A percentile compares a stretch with the other conserved stretches of the same genome.
These are phyloP conservation scores for Diarsia mendica DNA, from an alignment of 2,888 invertebrate species.

Conservation along the genomic window DNA sequence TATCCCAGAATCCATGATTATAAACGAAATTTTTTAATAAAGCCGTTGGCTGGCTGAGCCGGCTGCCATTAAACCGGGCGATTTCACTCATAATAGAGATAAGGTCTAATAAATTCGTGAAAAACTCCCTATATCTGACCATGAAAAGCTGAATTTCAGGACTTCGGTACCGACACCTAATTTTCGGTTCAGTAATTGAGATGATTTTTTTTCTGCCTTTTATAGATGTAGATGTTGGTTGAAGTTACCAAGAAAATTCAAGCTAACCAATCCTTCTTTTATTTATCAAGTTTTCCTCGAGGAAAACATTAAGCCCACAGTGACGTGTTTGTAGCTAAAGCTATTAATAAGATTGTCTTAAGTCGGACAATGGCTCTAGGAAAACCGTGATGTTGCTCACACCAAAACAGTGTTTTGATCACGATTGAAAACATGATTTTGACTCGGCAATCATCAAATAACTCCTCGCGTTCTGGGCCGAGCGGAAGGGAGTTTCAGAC, in stretches of 20 bases:
- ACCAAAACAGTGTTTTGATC: neutral
- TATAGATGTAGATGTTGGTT: neutral
- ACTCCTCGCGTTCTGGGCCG: too few relatives aligned
- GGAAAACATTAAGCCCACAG: neutral
- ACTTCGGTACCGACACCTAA: conserved; percentile 25
- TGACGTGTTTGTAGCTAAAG: neutral
- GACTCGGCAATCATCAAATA: too few relatives aligned
- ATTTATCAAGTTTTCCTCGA: neutral
- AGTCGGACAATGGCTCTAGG: neutral
- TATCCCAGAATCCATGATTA: conserved; percentile 49
- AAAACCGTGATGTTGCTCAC: neutral
- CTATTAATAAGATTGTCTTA: neutral
- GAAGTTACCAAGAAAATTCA: neutral
- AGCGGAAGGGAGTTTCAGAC: too few relatives aligned
- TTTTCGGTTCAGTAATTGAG: conserved; percentile 36
- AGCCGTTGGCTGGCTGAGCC: conserved; percentile 21
- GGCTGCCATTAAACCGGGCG: conserved; percentile 33
- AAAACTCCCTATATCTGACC: conserved; percentile 35
- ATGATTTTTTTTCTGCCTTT: neutral
- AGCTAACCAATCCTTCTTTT: neutral
- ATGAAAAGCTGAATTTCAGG: conserved; percentile 27
- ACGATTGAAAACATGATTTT: neutral
- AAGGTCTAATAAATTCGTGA: conserved; percentile 56
- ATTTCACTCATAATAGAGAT: conserved; percentile 55
- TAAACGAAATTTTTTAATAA: conserved; percentile 50